Conservation (phyloP, 2,888 invertebrate species). For the Dicranocentrus wangi region DNA sequence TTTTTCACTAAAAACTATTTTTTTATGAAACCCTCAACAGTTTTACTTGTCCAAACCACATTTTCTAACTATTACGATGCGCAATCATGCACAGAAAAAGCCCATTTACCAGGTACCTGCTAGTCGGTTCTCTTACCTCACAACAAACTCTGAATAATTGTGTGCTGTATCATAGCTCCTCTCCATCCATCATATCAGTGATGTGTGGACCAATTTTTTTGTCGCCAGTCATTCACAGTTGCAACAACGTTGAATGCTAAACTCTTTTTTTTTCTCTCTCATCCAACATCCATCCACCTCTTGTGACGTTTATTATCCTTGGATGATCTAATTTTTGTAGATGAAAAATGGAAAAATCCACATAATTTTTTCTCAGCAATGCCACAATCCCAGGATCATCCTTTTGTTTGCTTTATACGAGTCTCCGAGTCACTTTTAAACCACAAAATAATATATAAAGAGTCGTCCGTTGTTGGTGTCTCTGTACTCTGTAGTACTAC, state of each 20-base stretch:
- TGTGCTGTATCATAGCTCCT: constrained; percentile 11
- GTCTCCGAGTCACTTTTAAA: constrained; percentile 33
- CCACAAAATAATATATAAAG: constrained; percentile 56
- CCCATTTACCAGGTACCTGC: constrained; percentile 27
- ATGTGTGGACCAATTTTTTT: constrained; percentile 46
- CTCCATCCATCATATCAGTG: constrained; percentile 53
- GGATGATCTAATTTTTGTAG: constrained; percentile 49
- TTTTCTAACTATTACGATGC: constrained; percentile 55
- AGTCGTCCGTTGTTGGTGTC: too few relatives aligned
- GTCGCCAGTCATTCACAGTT: constrained; percentile 43
- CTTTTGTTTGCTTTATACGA: constrained; percentile 43
- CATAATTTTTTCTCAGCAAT: constrained; percentile 5
- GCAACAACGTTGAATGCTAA: neutral
- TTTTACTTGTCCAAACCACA: constrained; percentile 53
- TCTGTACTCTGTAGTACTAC: constrained; percentile 5
- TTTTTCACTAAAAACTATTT: constrained; percentile 20
- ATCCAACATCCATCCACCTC: neutral
- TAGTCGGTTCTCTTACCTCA: constrained; percentile 18
- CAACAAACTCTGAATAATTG: constrained; percentile 22
- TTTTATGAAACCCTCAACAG: constrained; percentile 24
- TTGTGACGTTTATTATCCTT: neutral
- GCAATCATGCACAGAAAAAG: constrained; percentile 54
- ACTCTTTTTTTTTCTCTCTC: neutral
- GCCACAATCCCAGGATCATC: constrained; percentile 16
- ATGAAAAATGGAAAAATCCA: constrained; percentile 28